phyloP scores from a whole-genome alignment of 2,888 invertebrate species.

The Hermaeophaga mercurialis region DNA sequence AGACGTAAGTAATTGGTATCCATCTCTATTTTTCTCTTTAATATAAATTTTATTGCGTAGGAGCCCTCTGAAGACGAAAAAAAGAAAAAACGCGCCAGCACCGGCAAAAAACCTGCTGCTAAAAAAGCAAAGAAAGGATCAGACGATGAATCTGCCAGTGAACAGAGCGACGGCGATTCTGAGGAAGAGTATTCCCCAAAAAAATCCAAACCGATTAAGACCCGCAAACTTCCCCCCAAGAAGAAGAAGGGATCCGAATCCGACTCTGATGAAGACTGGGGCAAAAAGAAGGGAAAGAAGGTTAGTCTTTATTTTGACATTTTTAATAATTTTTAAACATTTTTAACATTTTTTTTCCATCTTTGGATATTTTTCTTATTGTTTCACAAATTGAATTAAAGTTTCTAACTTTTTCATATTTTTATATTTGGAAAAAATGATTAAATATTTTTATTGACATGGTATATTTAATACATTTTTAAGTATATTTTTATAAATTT shows the following conservation, averaged over 20 bases:
- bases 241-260: conserved; percentile 73
- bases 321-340: no score
- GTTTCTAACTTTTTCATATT: no score
- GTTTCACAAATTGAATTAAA: no score
- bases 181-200: conserved; percentile 68
- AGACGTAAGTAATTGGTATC: no score
- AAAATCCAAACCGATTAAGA: conserved; percentile 61
- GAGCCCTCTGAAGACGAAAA: conserved; percentile 61
- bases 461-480: no score
- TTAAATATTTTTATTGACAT: no score
- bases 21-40: no score
- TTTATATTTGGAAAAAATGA: background rate
- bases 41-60: conserved; percentile 38
- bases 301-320: no score
- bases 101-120: conserved; percentile 58
- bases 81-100: conserved; percentile 62
- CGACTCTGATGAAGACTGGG: conserved; percentile 73
- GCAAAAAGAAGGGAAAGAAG: conserved; percentile 63
- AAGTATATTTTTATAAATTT: no score
- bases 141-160: conserved; percentile 59
- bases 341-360: no score
- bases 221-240: conserved; percentile 61
- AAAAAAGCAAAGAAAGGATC: conserved; percentile 62
- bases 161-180: conserved; percentile 61
- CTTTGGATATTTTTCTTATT: no score